A percentile compares a stretch with the other conserved stretches of the same genome.
Evolutionary conservation across 2,113 vertebrate species (phyloP).

Genomic region (Ptyas mucosa): DNA sequence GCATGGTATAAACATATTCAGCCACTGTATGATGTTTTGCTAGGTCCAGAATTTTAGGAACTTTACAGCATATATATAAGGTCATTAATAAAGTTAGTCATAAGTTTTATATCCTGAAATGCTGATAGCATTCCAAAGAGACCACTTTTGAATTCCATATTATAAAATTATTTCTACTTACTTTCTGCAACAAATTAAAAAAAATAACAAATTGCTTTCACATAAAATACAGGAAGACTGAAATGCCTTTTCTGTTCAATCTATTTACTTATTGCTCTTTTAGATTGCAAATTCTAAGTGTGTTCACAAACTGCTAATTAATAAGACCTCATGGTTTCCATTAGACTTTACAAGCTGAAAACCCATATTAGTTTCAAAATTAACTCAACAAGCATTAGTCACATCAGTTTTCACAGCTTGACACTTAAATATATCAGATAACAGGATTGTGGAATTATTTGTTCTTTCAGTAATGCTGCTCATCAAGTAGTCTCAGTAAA

Average conservation of each 20-base stretch:
- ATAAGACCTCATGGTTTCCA: not conserved
- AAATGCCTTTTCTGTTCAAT: constrained; percentile 33
- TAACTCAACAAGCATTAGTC: constrained; percentile 16
- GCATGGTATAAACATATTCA: too few species aligned
- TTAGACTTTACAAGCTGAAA: constrained; percentile 1
- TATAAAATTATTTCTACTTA: constrained; percentile 38
- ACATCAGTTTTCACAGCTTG: constrained; percentile 36
- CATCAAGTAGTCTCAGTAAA: constrained; percentile 28
- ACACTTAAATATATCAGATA: constrained; percentile 25
- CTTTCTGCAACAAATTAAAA: constrained; percentile 15
- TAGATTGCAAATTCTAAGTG: not conserved
- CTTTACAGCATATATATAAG: not conserved
- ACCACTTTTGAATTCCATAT: constrained; percentile 21
- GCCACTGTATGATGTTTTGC: not conserved
- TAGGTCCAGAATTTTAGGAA: constrained; percentile 7
- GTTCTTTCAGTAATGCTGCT: constrained; percentile 40
- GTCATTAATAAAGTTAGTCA: constrained; percentile 9
- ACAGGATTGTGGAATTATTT: constrained; percentile 39
- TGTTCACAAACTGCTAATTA: not conserved
- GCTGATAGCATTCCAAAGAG: constrained; percentile 26
- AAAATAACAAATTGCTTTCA: constrained; percentile 19
- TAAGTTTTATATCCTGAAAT: constrained; percentile 10
- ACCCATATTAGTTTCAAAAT: constrained; percentile 14
- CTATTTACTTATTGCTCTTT: constrained; percentile 14
- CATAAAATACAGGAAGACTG: constrained; percentile 5